Base-by-base conservation (phyloP, 2,888 invertebrate genomes). In the Drosophila monieri region DNA sequence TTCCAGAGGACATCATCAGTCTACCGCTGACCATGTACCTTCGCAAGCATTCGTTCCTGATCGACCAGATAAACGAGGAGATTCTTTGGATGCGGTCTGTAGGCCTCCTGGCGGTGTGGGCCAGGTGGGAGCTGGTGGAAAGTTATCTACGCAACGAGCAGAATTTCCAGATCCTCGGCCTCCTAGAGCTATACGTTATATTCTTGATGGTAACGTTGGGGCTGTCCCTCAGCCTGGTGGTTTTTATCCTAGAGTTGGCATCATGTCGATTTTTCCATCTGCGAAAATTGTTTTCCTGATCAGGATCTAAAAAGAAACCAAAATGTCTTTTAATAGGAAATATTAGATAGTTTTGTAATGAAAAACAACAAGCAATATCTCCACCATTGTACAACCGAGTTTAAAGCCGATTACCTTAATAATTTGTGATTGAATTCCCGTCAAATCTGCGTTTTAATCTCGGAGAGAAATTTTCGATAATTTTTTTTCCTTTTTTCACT, bases 31-130 rank as follows among this genome's bases (percentile, higher is more conserved):
- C 77, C 18, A 79, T 88, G 60, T 87, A 85, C 25, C 60, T 89
- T 15, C 39, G 65, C 0, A 89, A 89, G 58, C 89, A 88, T 37
- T 87, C 89, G 1, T 86, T 69, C 39, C 78, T 89, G 10, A 65
- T 76, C 10, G 74, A 84, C 23, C 76, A 78, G 10, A 69, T 89
- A 3, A 83, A 89, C 55, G 69, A 73, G 23, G 66, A 78, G 46
- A 70, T 89, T 9, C 73, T 76, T 44, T 62, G 70, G 66, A 60
- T 89, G 60, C 67, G 74, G 0, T 74, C 83, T 5, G 80, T 70
- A 2, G 89, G 89, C 0, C 57, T 89, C 1, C 18, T 86, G 23
- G 41, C 74, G 1, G 57, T 62, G 9, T 89, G 86, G 88, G 30
- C 62, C 1, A 48, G 65, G 10, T 71, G 69, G 72, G 85, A 80